phyloP scores from a whole-genome alignment of 2,113 vertebrate species.

The Grammomys dolichurus region DNA sequence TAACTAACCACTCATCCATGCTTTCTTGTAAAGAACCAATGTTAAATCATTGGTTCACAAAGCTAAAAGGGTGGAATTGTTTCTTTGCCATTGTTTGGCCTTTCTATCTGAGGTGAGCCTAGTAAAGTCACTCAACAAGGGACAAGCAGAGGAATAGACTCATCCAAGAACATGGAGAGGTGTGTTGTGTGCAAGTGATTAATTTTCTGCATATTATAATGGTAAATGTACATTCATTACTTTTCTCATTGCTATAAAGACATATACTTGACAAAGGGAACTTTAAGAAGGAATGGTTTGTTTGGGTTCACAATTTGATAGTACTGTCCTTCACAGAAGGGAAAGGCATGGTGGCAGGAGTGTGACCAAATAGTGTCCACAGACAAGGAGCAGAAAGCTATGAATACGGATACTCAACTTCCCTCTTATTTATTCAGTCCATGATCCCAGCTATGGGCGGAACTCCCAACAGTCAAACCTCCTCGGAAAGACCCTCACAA shows the following conservation, averaged over 20 bases:
- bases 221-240: not conserved
- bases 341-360: not conserved
- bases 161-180: not conserved
- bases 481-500: not conserved
- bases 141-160: not conserved
- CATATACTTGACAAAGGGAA: not conserved
- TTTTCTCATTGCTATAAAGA: not conserved
- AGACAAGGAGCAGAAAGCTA: not conserved
- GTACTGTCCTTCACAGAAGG: not conserved
- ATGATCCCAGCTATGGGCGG: not conserved
- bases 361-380: not conserved
- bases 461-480: not conserved
- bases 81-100: not conserved
- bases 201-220: not conserved
- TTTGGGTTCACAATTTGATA: not conserved
- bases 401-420: not conserved
- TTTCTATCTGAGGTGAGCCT: not conserved
- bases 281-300: not conserved
- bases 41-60: not conserved
- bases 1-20: not conserved
- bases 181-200: not conserved
- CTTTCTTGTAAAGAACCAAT: not conserved
- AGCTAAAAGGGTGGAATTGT: not conserved
- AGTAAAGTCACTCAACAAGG: not conserved
- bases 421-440: not conserved